These are phyloP conservation scores for Esperia sulphurella DNA, from an alignment of 2,888 invertebrate genomes.

Conservation along the genomic window DNA sequence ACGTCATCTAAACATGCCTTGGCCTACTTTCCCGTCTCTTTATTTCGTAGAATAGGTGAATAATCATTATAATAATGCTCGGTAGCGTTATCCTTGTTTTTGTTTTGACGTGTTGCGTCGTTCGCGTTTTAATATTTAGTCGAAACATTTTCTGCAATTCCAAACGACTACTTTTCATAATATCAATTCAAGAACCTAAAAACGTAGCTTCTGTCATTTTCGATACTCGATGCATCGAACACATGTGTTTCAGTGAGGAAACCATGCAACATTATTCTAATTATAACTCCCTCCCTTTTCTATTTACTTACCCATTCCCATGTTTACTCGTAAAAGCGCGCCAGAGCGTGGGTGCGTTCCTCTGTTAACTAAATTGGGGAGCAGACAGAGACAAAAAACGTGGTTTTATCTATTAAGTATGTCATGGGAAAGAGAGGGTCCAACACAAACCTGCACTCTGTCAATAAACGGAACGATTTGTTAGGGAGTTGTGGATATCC, in stretches of 20 bases:
- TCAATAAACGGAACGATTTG: constrained; percentile 57
- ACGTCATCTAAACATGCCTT: constrained; percentile 55
- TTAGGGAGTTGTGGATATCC: constrained; percentile 56
- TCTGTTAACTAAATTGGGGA: constrained; percentile 68
- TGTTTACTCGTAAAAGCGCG: constrained; percentile 75
- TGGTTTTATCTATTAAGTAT: constrained; percentile 37
- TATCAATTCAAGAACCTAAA: background rate
- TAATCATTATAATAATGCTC: constrained; percentile 12
- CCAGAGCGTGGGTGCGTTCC: constrained; percentile 61
- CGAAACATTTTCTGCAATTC: background rate
- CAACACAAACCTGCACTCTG: constrained; percentile 44
- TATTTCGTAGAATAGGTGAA: constrained; percentile 39
- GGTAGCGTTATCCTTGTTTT: constrained; percentile 18
- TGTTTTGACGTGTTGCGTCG: background rate
- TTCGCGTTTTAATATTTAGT: background rate
- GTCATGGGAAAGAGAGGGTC: constrained; percentile 43
- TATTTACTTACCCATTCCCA: constrained; percentile 67
- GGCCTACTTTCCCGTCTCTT: constrained; percentile 43
- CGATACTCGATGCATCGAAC: constrained; percentile 9
- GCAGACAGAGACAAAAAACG: constrained; percentile 63
- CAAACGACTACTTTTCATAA: background rate
- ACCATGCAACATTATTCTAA: constrained; percentile 67
- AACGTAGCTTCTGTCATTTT: background rate
- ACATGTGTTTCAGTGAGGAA: constrained; percentile 29
- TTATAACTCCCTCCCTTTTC: constrained; percentile 72